Base-by-base conservation (phyloP, 2,888 invertebrate species). In the Cordilura impudica region DNA sequence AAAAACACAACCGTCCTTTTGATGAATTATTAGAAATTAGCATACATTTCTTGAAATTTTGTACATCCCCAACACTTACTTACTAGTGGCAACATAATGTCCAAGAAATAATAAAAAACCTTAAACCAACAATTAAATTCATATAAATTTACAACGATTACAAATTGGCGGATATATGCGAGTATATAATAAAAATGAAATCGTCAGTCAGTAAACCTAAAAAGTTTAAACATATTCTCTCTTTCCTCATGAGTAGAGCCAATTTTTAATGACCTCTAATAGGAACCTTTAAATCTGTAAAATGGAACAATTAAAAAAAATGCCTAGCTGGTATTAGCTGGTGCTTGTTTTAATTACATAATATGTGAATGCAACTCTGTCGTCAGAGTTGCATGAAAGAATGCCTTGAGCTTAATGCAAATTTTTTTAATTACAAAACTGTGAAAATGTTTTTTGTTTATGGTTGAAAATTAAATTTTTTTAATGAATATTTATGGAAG, bases 401-500 rank as follows among this genome's bases (percentile, higher is more conserved):
- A 84, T 86, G 85, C 86, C 83, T 75, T 18, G 63, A 63, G 84
- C 83, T 82, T 82, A 87, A 87, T 87, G 87, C 86, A 88, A 87
- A 87, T 87, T 84, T 84, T 82, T 85, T 86, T 87, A 87, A 88
- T 87, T 87, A 88, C 87, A 85, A 87, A 87, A 87, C 87, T 87
- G 86, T 85, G 86, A 86, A 86, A 84, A 84, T 82, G 78, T 65
- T 73, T 72, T 79, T 79, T 63, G 56, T 54, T 63, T 23, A 18
- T 12, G 45, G 18, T 29, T 29, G 49, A 43, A 47, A 21, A 21
- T 29, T 4, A 43, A 51, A 26, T 65, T 54, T 23, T 69, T 39
- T 5, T 35, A 63, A 58, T 12, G 8, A 61, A 78, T 43, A 63
- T 69, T 58, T 16, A 26, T 23, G 54, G 8, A 67, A 49, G n/a